Base-by-base conservation (phyloP, 2,113 vertebrate species). In the Gymnorhina tibicen region DNA sequence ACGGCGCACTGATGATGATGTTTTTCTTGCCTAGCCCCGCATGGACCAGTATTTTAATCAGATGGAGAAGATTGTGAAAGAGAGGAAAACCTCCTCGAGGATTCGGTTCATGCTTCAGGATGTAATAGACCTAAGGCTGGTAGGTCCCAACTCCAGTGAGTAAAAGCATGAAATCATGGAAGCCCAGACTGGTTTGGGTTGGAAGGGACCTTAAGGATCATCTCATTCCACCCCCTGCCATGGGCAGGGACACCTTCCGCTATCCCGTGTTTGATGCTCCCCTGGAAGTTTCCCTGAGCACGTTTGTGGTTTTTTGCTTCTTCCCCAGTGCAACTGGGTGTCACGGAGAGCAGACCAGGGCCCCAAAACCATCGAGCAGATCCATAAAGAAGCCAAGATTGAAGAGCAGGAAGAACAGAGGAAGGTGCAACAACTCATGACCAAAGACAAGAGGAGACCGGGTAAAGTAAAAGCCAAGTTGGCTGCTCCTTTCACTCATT, bases 31-130 rank as follows among this genome's bases (percentile, higher is more conserved):
- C 23, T 46, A 99, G 99, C 99, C 99, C 81, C 99, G 99, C 32
- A 99, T 99, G 99, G 99, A 99, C 97, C 99, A 99, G 97, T 99
- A 99, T 96, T 99, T 99, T 96, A 98, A 99, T 98, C 99, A 99
- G 96, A 99, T 99, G 99, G 99, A 99, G 94, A 99, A 99, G 98
- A 99, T 99, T 18, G 99, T 99, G 77, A 99, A 99, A 95, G 99
- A 99, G 97, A 98, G 99, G 84, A 99, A 99, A 98, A 99, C 99
- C 0, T 99, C 99, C 4, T 99, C 99, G 16, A 98, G 99, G 82
- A 99, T 99, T 96, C 99, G 99, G 42, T 99, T 99, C 94, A 99
- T 99, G 99, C 97, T 99, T 58, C 99, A 99, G 96, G 99, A 99
- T 49, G 97, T 99, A 17, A 99, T 99, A 93, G 99, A 99, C 97